phyloP scores from a whole-genome alignment of 2,888 invertebrate species.

The Netelia fuscicornis region DNA sequence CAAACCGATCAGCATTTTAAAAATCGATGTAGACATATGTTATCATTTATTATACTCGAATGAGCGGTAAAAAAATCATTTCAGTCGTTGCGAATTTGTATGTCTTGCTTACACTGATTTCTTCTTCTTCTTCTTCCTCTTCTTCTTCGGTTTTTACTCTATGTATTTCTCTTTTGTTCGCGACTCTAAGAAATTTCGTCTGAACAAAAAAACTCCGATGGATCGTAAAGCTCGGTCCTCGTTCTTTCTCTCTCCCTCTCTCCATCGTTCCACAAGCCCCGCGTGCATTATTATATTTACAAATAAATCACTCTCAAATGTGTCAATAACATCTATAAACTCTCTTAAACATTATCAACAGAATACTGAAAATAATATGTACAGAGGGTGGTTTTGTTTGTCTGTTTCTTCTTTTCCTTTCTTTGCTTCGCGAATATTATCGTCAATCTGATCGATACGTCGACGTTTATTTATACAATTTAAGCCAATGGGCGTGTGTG shows the following conservation, averaged over 20 bases:
- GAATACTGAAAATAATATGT: constrained; percentile 76
- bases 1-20: constrained; percentile 45
- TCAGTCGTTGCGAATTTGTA: constrained; percentile 64
- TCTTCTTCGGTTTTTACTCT: constrained; percentile 31
- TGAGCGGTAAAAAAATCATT: constrained; percentile 63
- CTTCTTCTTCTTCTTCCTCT: constrained; percentile 24
- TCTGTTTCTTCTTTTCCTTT: constrained; percentile 26
- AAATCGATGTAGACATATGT: constrained; percentile 52
- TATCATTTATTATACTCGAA: constrained; percentile 48
- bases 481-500: constrained; percentile 12
- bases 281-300: constrained; percentile 70
- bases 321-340: constrained; percentile 76
- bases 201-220: constrained; percentile 19
- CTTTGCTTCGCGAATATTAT: constrained; percentile 37
- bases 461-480: constrained; percentile 20
- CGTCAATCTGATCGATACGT: constrained; percentile 57
- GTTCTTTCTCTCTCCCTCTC: constrained; percentile 40
- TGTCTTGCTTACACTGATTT: constrained; percentile 53
- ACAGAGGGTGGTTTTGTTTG: constrained; percentile 64
- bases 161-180: constrained; percentile 24
- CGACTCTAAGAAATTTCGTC: constrained; percentile 15
- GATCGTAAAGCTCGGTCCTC: constrained; percentile 25
- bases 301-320: constrained; percentile 75
- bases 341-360: constrained; percentile 76
- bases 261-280: constrained; percentile 50